Evolutionary conservation across 1,140 invertebrate species (phyloP), one percentile per base, ranked within the genome.

Genomic region (Drosophila willistoni): DNA sequence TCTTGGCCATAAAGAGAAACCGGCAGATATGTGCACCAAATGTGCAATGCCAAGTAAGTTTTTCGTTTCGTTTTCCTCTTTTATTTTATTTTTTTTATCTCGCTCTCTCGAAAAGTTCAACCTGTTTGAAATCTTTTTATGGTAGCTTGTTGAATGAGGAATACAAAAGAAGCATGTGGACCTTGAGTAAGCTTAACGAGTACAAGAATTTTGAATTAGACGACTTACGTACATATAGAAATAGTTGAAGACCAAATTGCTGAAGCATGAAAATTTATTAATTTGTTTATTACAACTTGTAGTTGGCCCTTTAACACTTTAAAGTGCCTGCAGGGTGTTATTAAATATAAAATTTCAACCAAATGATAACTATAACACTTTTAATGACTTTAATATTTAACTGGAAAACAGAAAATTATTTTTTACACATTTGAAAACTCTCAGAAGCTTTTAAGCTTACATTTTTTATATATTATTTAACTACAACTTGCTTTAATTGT

Each of bases 1-100:
- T 89, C 83, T 86, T 86, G 83, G 79, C 83, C 84, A 89, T 87
- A 86, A 81, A 86, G 83, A 79, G 84, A 87, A 86, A 79, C 76
- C 79, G 76, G 76, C 79, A 89, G 84, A 79, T 83, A 86, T 87
- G 71, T 87, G 82, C 82, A 86, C 74, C 83, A 79, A 85, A 87
- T 86, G 59, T 73, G 55, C 55, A 57, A 57, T 57, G 55, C 56
- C 56, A 59, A 66, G 74, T 75, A 66, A 77, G 6, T 78, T 78
- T 81, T 75, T 78, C 69, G 72, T 69, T 78, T 72, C 44, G 19
- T 51, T 51, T 51, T 51, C 19, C 44, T 51, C 44, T 19, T 51
- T 22, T 22, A 17, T 22, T 19, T 22, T 57, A 59, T 57, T 66
- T 56, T 51, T 42, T 33, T 22, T 51, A 10, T 29, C 64, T 29